Percentiles rank a stretch among this genome's conserved stretches.
Conservation (phyloP, 1,140 invertebrate genomes). For the Drosophila dunni region DNA sequence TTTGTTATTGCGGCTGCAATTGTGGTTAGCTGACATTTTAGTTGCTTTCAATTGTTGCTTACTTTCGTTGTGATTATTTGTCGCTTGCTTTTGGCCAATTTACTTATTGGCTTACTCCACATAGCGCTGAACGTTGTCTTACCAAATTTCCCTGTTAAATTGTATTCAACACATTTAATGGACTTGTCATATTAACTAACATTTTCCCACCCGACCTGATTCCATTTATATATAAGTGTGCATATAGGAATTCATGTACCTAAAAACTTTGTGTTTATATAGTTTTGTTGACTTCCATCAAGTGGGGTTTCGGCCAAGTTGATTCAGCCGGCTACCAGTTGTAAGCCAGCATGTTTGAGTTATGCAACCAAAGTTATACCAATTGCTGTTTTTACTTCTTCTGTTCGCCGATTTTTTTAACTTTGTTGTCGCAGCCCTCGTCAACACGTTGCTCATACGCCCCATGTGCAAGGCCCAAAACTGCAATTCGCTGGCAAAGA, state of each 20-base stretch:
- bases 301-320: constrained; percentile 51
- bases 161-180: constrained; percentile 55
- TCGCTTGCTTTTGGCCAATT: constrained; percentile 62
- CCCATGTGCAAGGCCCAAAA: constrained; percentile 34
- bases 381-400: constrained; percentile 70
- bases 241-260: constrained; percentile 25
- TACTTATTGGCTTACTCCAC: constrained; percentile 81
- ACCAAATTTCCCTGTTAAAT: constrained; percentile 39
- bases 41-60: constrained; percentile 40
- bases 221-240: too few species aligned
- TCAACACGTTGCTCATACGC: constrained; percentile 60
- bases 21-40: constrained; percentile 31
- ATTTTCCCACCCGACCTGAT: constrained; percentile 50
- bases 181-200: constrained; percentile 36
- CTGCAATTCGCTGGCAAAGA: constrained; percentile 5
- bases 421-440: constrained; percentile 17
- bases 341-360: constrained; percentile 12
- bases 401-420: constrained; percentile 46
- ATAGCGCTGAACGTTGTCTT: constrained; percentile 28
- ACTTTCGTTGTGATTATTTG: constrained; percentile 38
- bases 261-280: constrained; percentile 2
- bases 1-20: neutral
- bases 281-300: constrained; percentile 71
- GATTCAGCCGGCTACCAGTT: constrained; percentile 32
- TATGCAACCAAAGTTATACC: constrained; percentile 64